phyloP scores from a whole-genome alignment of 2,113 vertebrate species.

The Cygnus atratus region DNA sequence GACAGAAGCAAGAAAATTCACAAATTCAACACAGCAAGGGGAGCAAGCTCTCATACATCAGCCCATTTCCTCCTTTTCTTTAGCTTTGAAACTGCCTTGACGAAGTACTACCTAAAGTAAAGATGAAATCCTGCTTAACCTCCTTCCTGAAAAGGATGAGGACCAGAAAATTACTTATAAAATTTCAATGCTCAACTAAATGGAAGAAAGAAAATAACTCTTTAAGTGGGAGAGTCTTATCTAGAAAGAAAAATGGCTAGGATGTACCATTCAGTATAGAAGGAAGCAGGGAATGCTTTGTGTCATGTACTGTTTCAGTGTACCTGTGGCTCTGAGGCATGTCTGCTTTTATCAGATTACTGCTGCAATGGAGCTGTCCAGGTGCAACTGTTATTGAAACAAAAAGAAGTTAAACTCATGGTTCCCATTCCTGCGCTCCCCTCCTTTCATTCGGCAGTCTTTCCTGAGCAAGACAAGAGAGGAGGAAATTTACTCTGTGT shows the following conservation, averaged over 20 bases:
- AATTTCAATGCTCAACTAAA: not conserved
- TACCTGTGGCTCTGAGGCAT: not conserved
- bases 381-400: not conserved
- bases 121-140: not conserved
- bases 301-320: not conserved
- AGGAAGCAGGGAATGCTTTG: not conserved
- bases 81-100: not conserved
- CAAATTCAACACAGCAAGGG: not conserved
- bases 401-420: not conserved
- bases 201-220: not conserved
- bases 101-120: not conserved
- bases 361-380: not conserved
- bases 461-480: not conserved
- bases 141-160: not conserved
- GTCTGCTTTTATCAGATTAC: not conserved
- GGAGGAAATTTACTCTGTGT: not conserved
- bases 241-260: not conserved
- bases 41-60: not conserved
- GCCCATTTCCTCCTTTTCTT: not conserved
- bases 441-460: not conserved
- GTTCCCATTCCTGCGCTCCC: not conserved
- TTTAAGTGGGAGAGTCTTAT: not conserved
- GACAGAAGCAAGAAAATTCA: not conserved
- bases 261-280: rapidly evolving
- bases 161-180: not conserved